A percentile compares a stretch with the other conserved stretches of the same genome.
phyloP scores from a whole-genome alignment of 2,797 vertebrate genomes.

The Onychomys torridus region DNA sequence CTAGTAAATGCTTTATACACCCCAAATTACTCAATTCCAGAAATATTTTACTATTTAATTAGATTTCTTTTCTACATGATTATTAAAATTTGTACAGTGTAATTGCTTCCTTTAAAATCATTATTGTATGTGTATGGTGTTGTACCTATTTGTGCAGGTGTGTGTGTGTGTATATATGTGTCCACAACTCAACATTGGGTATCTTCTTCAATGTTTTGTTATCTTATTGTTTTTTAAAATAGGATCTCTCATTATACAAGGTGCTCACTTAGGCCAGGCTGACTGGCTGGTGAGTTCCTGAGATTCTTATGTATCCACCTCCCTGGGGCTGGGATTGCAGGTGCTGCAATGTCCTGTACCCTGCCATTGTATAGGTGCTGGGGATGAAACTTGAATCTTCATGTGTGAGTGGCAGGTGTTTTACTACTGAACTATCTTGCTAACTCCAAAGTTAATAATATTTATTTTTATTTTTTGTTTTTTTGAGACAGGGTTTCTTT shows the following conservation, averaged over 20 bases:
- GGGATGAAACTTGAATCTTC: neutral
- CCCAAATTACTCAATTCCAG: constrained; percentile 34
- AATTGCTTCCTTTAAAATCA: constrained; percentile 61
- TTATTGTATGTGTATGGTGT: constrained; percentile 6
- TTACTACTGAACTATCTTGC: neutral
- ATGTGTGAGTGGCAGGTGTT: neutral
- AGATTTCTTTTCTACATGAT: neutral
- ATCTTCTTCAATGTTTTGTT: neutral
- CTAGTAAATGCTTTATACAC: neutral
- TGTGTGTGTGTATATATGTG: neutral
- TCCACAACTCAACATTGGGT: neutral
- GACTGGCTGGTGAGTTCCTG: neutral
- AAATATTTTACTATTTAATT: constrained; percentile 38
- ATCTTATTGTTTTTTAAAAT: neutral
- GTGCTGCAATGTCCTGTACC: neutral
- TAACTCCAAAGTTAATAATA: neutral
- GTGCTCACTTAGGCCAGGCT: neutral
- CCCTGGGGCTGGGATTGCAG: neutral
- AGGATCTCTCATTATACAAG: neutral
- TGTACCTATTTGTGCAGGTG: neutral
- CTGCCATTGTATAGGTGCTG: no score
- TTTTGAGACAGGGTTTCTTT: no score
- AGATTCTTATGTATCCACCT: neutral
- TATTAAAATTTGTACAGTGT: neutral
- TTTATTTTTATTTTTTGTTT: neutral